phyloP scores from a whole-genome alignment of 2,797 vertebrate genomes.

The Rhinichthys osculus region DNA sequence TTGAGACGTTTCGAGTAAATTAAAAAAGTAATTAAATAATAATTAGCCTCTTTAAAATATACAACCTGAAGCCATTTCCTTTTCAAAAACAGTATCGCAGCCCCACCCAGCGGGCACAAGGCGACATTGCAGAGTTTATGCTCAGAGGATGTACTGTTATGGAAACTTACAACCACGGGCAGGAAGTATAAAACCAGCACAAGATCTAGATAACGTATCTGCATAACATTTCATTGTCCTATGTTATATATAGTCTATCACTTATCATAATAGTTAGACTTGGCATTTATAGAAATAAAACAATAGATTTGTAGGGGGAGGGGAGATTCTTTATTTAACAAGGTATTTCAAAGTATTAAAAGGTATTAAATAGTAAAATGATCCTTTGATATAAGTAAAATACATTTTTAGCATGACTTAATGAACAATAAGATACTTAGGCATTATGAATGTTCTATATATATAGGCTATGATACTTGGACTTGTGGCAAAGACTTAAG shows the following conservation, averaged over 20 bases:
- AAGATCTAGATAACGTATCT: background rate
- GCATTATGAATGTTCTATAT: background rate
- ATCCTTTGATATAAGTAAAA: too few species aligned
- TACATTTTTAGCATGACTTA: too few species aligned
- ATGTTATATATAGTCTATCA: background rate
- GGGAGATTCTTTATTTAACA: background rate
- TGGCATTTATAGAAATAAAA: background rate
- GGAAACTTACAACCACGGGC: background rate
- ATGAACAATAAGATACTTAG: too few species aligned
- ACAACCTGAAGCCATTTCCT: background rate
- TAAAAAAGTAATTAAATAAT: background rate
- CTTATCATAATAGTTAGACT: background rate
- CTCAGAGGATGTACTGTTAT: background rate
- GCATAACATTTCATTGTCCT: background rate
- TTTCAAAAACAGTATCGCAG: background rate
- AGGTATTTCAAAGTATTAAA: background rate
- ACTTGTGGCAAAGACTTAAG: background rate
- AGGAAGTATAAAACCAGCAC: background rate
- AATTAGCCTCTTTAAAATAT: background rate
- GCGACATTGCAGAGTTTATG: background rate
- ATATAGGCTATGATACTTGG: background rate
- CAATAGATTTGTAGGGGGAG: too few species aligned
- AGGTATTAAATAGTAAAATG: too few species aligned
- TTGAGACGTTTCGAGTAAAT: background rate
- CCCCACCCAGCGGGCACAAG: conserved; percentile 31